A percentile compares a stretch with the other conserved stretches of the same genome.
Conservation (phyloP, 2,888 invertebrate species). For the Cryptus armator region DNA sequence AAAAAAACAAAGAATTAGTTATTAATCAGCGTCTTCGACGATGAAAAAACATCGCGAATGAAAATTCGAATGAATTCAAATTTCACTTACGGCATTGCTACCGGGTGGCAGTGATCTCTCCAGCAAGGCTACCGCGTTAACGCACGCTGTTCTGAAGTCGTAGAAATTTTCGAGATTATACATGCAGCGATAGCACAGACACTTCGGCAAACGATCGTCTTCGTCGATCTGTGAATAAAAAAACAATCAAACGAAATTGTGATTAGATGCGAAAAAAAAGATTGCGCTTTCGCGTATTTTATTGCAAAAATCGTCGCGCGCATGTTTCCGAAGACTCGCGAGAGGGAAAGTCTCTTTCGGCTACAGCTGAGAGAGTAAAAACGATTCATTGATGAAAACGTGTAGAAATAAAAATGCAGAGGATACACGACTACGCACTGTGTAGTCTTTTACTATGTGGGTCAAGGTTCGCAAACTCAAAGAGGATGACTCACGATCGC, state of each 20-base stretch:
- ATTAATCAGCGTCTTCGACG: not conserved
- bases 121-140: constrained; percentile 83
- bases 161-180: constrained; percentile 86
- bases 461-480: constrained; percentile 76
- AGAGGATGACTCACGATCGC: constrained; percentile 59
- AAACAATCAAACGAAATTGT: not conserved
- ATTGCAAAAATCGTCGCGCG: constrained; percentile 10
- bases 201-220: constrained; percentile 85
- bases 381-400: constrained; percentile 40
- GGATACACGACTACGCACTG: constrained; percentile 70
- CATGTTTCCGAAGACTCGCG: constrained; percentile 29
- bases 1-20: not conserved
- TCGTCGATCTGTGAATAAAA: constrained; percentile 83
- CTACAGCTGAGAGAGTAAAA: not conserved
- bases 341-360: constrained; percentile 71
- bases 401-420: constrained; percentile 62
- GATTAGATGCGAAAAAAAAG: not conserved
- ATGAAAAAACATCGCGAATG: too few species aligned
- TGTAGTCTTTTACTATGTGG: constrained; percentile 75
- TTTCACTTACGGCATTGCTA: constrained; percentile 73
- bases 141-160: constrained; percentile 85
- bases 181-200: constrained; percentile 85
- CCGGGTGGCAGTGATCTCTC: constrained; percentile 79
- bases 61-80: not conserved
- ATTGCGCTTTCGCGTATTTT: not conserved